Evolutionary conservation across 2,113 vertebrate genomes (phyloP).

Genomic region (Naja naja): DNA sequence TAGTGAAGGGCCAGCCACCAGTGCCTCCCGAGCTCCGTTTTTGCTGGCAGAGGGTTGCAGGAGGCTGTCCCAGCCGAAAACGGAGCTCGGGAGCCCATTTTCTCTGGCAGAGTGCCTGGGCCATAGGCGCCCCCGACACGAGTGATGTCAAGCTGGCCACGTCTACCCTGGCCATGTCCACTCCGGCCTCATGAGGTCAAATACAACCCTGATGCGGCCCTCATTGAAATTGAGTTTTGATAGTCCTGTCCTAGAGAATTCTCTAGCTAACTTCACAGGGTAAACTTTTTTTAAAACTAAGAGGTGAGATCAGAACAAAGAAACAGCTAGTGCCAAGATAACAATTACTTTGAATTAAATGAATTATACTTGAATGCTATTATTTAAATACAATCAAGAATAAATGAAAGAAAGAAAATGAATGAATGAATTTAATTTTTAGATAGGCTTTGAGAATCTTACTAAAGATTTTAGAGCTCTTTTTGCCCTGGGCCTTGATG

Average conservation of each 20-base stretch:
- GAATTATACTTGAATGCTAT: background rate
- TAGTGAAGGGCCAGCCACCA: no score
- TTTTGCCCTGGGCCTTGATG: background rate
- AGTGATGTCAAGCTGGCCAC: no score
- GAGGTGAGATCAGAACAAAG: background rate
- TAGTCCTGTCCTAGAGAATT: background rate
- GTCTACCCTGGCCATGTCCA: no score
- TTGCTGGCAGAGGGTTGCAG: no score
- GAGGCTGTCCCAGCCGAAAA: no score
- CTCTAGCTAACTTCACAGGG: background rate
- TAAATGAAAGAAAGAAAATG: background rate
- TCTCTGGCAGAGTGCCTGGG: no score
- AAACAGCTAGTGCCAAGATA: background rate
- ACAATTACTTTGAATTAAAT: background rate
- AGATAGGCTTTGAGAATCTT: background rate
- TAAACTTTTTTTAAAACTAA: background rate
- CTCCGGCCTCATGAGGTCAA: no score
- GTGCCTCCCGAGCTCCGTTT: no score
- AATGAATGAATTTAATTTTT: background rate
- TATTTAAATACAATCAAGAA: background rate
- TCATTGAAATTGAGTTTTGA: no score
- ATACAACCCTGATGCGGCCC: no score
- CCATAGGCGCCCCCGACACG: no score
- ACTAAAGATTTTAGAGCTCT: background rate
- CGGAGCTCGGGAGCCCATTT: no score